Conservation (phyloP, 2,888 invertebrate genomes). For the Eremobia ochroleuca region DNA sequence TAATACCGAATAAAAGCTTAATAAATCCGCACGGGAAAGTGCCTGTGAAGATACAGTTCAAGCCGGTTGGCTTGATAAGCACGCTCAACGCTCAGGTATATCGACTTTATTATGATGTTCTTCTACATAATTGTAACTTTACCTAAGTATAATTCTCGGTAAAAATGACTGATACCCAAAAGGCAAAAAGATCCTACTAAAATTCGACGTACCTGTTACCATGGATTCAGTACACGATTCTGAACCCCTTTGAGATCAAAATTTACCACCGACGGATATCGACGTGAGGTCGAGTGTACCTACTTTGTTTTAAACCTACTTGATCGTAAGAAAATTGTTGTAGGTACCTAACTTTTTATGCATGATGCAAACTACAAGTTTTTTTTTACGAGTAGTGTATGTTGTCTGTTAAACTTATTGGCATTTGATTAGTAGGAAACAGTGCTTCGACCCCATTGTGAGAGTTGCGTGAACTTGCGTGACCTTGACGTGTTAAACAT, state of each 20-base stretch:
- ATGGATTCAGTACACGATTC: not conserved
- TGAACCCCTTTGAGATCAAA: not conserved
- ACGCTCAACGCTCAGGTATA: constrained; percentile 84
- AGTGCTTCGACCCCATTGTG: not conserved
- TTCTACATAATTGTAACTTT: not conserved
- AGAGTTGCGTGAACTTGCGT: not conserved
- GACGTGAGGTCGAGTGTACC: not conserved
- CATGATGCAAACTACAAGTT: not conserved
- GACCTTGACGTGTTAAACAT: too few relatives aligned
- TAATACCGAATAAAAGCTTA: constrained; percentile 81
- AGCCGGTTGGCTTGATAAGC: constrained; percentile 86
- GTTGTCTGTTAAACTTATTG: not conserved
- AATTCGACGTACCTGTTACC: too few relatives aligned
- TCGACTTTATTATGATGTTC: not conserved
- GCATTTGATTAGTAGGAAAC: not conserved
- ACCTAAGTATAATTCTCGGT: not conserved
- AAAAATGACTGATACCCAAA: not conserved
- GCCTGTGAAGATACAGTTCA: constrained; percentile 86
- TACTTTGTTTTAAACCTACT: not conserved
- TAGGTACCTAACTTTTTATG: not conserved
- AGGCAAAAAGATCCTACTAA: not conserved
- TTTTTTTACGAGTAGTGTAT: not conserved
- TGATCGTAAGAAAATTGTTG: not conserved
- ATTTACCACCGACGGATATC: not conserved
- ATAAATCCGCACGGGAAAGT: constrained; percentile 83